Evolutionary conservation across 2,888 invertebrate species (phyloP).

Genomic region (Teleogryllus oceanicus): DNA sequence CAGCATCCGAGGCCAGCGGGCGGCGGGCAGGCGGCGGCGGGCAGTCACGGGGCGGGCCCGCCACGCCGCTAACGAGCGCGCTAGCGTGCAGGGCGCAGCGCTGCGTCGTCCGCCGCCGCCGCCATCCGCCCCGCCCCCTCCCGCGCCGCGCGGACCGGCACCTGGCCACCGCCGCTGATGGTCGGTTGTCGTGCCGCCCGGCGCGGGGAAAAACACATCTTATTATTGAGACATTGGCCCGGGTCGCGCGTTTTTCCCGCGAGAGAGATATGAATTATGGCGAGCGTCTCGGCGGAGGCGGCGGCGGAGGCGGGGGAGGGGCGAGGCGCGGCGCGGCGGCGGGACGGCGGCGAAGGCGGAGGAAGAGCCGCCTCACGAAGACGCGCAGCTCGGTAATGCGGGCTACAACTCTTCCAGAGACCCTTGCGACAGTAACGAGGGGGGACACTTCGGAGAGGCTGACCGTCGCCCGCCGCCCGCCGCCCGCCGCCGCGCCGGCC

Average conservation of each 20-base stretch:
- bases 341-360: not conserved
- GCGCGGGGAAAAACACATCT: conserved; percentile 18
- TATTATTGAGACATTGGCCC: conserved; percentile 18
- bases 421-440: conserved; percentile 18
- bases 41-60: not conserved
- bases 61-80: conserved; percentile 8
- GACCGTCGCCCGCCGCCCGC: not conserved
- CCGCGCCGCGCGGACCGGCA: not conserved
- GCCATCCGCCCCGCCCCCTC: not conserved
- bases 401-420: conserved; percentile 18
- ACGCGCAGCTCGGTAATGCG: not conserved
- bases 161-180: conserved; percentile 18
- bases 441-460: not conserved
- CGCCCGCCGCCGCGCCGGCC: not conserved
- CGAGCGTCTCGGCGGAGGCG: not conserved
- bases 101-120: not conserved
- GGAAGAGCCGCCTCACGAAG: not conserved
- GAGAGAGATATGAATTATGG: conserved; percentile 18
- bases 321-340: not conserved
- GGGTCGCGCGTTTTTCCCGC: not conserved
- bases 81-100: not conserved
- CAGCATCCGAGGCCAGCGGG: not conserved
- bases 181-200: conserved; percentile 1
- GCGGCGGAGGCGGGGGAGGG: not conserved
- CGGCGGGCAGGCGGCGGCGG: not conserved